Evolutionary conservation across 1,140 invertebrate species (phyloP).

Genomic region (Drosophila auraria): DNA sequence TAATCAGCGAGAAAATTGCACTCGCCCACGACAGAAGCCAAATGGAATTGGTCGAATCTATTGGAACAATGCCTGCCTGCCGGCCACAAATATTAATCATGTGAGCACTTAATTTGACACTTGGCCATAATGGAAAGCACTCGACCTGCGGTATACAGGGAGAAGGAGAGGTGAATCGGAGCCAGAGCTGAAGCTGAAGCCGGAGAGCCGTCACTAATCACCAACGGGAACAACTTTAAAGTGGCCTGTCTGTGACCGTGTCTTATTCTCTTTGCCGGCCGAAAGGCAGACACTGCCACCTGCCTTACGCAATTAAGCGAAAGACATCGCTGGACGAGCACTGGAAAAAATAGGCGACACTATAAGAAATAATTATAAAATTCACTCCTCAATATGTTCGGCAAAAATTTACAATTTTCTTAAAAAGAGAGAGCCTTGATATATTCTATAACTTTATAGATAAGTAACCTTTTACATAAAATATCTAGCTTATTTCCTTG

Average conservation of each 20-base stretch:
- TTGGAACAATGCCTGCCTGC: slow-evolving; percentile 48
- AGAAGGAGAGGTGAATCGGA: background rate
- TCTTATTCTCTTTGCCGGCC: slow-evolving; percentile 67
- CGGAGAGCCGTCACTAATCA: slow-evolving; percentile 72
- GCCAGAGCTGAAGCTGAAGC: slow-evolving; percentile 2
- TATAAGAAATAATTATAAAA: background rate
- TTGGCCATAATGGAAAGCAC: slow-evolving; percentile 80
- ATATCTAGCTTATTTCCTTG: no score
- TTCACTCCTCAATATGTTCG: no score
- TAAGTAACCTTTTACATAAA: background rate
- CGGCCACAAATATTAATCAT: slow-evolving; percentile 75
- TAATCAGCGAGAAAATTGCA: slow-evolving; percentile 77
- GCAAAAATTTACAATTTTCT: no score
- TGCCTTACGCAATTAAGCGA: slow-evolving; percentile 82
- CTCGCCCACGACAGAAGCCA: slow-evolving; percentile 40
- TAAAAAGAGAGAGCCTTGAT: no score
- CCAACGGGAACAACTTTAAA: slow-evolving; percentile 79
- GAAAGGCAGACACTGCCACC: slow-evolving; percentile 60
- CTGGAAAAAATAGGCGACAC: slow-evolving; percentile 21
- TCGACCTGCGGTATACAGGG: slow-evolving; percentile 7
- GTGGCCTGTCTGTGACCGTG: slow-evolving; percentile 73
- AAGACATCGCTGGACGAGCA: slow-evolving; percentile 45
- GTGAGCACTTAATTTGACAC: slow-evolving; percentile 82
- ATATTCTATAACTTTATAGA: no score
- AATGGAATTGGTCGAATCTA: slow-evolving; percentile 31